These are phyloP conservation scores for Cassiopea xamachana DNA, from an alignment of 30 jellyfish, hydroid and myxozoan species.

Conservation along the genomic window DNA sequence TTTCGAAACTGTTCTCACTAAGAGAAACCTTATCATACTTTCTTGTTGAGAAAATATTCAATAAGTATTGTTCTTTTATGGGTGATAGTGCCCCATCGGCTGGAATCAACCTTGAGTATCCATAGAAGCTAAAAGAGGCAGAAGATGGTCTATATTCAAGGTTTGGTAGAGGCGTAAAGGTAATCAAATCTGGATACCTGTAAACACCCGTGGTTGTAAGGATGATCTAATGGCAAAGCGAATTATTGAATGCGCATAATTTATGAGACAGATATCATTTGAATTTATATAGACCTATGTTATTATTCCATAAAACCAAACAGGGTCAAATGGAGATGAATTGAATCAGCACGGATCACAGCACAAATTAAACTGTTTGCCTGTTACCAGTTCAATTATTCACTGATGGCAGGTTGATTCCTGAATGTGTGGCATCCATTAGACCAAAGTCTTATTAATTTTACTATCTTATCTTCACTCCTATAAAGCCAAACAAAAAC, in stretches of 20 bases:
- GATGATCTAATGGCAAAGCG: conserved; percentile 10
- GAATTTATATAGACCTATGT: background rate
- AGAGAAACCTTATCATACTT: too few relatives aligned
- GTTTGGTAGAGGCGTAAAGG: background rate
- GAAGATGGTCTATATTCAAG: background rate
- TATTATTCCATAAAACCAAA: background rate
- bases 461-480: background rate
- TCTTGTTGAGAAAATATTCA: too few relatives aligned
- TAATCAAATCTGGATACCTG: conserved; percentile 8
- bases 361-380: conserved; percentile 10
- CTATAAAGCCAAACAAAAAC: too few relatives aligned
- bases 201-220: background rate
- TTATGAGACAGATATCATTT: background rate
- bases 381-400: background rate
- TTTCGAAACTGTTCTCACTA: too few relatives aligned
- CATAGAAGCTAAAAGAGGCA: background rate
- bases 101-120: background rate
- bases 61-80: too few relatives aligned
- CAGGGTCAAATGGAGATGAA: conserved; percentile 4
- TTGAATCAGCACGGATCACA: conserved; percentile 16
- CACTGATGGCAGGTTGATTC: conserved; percentile 6
- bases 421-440: background rate
- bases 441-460: background rate
- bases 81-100: background rate
- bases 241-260: background rate